Evolutionary conservation across 1,140 invertebrate species (phyloP).

Genomic region (Melitaea cinxia): DNA sequence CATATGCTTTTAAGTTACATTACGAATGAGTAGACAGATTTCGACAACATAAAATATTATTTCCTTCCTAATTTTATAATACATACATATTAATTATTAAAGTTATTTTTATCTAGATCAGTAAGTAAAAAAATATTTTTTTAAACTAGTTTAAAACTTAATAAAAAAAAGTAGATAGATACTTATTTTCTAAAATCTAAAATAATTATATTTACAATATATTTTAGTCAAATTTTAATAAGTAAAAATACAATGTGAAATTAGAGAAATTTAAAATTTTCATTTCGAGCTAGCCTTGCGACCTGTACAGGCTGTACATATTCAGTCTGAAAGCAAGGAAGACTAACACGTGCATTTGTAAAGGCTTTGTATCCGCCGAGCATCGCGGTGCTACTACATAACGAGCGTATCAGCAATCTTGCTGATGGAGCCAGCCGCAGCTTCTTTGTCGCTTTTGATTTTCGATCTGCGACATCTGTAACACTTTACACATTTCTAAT

Average conservation of each 20-base stretch:
- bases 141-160: too few relatives aligned
- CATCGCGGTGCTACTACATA: conserved; percentile 32
- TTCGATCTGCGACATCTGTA: conserved; percentile 1
- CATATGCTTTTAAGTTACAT: neutral
- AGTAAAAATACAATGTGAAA: neutral
- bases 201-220: too few relatives aligned
- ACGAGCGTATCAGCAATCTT: conserved; percentile 55
- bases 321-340: conserved; percentile 51
- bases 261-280: conserved; percentile 1
- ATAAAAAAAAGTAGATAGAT: too few relatives aligned
- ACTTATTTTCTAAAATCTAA: too few relatives aligned
- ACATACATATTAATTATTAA: too few relatives aligned
- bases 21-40: too few relatives aligned
- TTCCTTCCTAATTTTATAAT: too few relatives aligned
- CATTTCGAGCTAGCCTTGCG: conserved; percentile 3
- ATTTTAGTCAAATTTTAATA: too few relatives aligned
- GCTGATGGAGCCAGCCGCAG: conserved; percentile 34
- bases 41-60: too few relatives aligned
- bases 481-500: conserved; percentile 1
- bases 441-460: conserved; percentile 28
- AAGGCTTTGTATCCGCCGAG: conserved; percentile 42
- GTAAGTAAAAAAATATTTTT: too few relatives aligned
- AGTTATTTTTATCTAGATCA: too few relatives aligned
- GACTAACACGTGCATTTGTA: conserved; percentile 42
- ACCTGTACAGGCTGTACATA: neutral